phyloP scores from a whole-genome alignment of 2,113 vertebrate species.

The Centropristis striata region DNA sequence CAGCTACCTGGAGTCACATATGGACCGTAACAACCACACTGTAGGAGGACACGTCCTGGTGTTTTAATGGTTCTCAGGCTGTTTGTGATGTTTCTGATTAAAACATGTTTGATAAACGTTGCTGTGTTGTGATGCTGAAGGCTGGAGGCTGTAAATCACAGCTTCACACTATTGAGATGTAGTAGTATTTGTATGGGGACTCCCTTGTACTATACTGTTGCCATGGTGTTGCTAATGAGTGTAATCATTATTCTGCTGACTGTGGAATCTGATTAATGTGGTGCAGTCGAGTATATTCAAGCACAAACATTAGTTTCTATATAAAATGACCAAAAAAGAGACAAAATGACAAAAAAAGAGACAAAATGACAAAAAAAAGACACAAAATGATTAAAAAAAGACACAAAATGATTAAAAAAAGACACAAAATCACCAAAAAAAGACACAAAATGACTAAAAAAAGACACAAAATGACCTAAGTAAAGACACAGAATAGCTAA shows the following conservation, averaged over 20 bases:
- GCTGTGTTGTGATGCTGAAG: no score
- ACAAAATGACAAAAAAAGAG: no score
- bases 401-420: no score
- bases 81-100: not conserved
- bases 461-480: no score
- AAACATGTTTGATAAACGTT: not conserved
- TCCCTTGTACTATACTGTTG: not conserved
- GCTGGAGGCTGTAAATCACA: no score
- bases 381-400: no score
- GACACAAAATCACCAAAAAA: no score
- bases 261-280: not conserved
- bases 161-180: not conserved
- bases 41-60: constrained; percentile 15
- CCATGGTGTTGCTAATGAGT: not conserved
- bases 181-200: not conserved
- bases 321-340: no score
- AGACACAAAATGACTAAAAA: no score
- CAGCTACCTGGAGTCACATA: constrained; percentile 43
- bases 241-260: not conserved
- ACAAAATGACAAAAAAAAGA: no score
- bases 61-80: not conserved
- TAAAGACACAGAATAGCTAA: no score
- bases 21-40: constrained; percentile 10
- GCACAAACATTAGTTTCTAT: not conserved
- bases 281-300: not conserved